phyloP scores from a whole-genome alignment of 2,888 invertebrate genomes.

The Frankliniella intonsa region DNA sequence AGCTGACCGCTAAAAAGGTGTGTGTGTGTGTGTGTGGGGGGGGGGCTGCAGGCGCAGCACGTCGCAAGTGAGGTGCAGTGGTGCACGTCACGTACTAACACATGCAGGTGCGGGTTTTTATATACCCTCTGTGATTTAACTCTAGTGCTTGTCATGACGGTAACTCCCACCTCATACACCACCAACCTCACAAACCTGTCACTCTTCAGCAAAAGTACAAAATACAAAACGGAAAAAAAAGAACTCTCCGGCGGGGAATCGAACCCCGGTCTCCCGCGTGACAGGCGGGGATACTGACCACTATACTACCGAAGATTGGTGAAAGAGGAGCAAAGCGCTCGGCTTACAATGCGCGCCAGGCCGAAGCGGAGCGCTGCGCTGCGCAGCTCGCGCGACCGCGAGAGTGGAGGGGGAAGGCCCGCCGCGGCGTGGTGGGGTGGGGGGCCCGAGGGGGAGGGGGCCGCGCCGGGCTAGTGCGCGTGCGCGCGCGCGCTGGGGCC shows the following conservation, averaged over 20 bases:
- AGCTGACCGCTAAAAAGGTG: no score
- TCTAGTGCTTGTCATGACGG: no score
- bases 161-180: no score
- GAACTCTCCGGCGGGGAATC: conserved; percentile 46
- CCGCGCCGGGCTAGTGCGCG: background rate
- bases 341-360: background rate
- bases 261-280: conserved; percentile 50
- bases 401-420: background rate
- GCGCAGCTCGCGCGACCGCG: background rate
- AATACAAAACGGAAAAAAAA: background rate
- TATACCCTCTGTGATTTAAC: no score
- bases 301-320: conserved; percentile 44
- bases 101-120: no score
- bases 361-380: background rate
- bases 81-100: no score
- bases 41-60: no score
- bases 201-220: no score
- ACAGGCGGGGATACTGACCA: conserved; percentile 50
- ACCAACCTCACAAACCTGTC: no score
- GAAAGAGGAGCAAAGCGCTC: background rate
- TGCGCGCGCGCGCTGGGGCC: background rate
- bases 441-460: no score
- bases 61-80: no score
- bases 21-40: no score
- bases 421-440: background rate